phyloP scores from a whole-genome alignment of 2,797 vertebrate genomes.

The Lithobates pipiens region DNA sequence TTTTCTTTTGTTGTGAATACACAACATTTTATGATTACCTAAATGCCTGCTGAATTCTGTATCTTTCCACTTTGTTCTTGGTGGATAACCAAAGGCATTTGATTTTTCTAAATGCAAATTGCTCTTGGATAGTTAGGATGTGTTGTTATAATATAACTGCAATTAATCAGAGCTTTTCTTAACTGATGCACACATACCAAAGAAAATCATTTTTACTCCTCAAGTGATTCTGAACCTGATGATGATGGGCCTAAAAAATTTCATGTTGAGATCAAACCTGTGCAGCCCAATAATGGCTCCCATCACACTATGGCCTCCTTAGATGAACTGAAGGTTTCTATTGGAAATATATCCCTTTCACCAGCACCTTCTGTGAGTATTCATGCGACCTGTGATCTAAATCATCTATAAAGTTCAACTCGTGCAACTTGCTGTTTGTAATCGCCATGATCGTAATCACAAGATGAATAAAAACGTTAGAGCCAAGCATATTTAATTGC shows the following conservation, averaged over 20 bases:
- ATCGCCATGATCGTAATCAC: too few relatives aligned
- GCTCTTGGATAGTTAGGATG: background rate
- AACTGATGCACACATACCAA: slow-evolving; percentile 89
- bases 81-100: too few relatives aligned
- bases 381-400: background rate
- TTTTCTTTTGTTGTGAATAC: background rate
- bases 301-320: slow-evolving; percentile 88
- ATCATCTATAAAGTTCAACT: background rate
- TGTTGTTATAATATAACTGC: background rate
- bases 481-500: too few relatives aligned
- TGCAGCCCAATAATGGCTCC: slow-evolving; percentile 86
- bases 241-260: slow-evolving; percentile 92
- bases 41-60: background rate
- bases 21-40: background rate
- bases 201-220: slow-evolving; percentile 95
- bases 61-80: too few relatives aligned
- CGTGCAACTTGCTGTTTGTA: background rate
- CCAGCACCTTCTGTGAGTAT: slow-evolving; percentile 86
- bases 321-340: slow-evolving; percentile 94
- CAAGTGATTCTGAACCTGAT: slow-evolving; percentile 94
- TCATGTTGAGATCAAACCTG: slow-evolving; percentile 94
- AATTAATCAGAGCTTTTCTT: slow-evolving; percentile 68
- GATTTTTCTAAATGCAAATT: background rate
- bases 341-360: slow-evolving; percentile 92
- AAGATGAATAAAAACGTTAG: background rate